Evolutionary conservation across 2,113 vertebrate species (phyloP).

Genomic region (Alaudala cheleensis): DNA sequence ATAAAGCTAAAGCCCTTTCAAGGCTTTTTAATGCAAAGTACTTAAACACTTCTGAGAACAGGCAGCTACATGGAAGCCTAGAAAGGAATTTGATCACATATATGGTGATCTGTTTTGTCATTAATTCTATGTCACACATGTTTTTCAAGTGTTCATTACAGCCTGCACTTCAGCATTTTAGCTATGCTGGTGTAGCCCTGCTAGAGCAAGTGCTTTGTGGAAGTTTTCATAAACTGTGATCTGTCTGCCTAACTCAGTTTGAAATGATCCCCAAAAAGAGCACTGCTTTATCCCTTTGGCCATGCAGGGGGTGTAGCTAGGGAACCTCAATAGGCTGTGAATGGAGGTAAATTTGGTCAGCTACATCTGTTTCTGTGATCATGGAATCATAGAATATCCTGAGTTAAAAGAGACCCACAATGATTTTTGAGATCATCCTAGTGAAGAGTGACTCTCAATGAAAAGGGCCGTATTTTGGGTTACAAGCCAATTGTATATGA

Average conservation of each 20-base stretch:
- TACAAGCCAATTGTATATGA: neutral
- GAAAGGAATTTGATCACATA: neutral
- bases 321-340: neutral
- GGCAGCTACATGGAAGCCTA: neutral
- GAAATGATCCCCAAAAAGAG: neutral
- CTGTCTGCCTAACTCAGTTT: neutral
- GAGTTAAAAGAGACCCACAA: neutral
- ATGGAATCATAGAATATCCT: neutral
- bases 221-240: neutral
- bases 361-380: neutral
- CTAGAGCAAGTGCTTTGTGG: neutral
- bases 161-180: neutral
- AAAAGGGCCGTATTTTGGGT: neutral
- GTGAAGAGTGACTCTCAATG: neutral
- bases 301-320: neutral
- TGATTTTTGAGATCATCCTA: neutral
- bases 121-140: neutral
- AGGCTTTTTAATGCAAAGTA: neutral
- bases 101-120: neutral
- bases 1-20: neutral
- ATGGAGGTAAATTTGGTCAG: neutral
- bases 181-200: neutral
- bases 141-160: neutral
- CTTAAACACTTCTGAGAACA: neutral
- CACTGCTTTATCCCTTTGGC: neutral